Base-by-base conservation (phyloP, 2,797 vertebrate species). In the Syndactyla subalaris region DNA sequence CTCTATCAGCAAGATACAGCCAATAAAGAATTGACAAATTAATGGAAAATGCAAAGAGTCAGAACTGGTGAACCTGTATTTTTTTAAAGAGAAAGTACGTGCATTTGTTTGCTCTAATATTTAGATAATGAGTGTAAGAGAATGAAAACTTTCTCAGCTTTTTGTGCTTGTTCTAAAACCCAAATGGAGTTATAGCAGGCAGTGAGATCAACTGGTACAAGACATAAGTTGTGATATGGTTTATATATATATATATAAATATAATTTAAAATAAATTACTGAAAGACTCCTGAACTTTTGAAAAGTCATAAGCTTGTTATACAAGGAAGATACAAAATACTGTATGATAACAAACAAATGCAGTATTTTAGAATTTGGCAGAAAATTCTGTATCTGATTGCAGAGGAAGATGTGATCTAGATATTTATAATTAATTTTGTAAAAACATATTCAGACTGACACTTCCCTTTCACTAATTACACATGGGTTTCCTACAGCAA, bases 41-140 rank as follows among this genome's bases (percentile, higher is more conserved):
- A 36, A 75, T 38, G 8, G 34, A 43, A 86, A 78, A 75, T 63
- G 29, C 16, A 49, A 52, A 46, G 14, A 79, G 27, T 66, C n/a
- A 57, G 32, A 80, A 71, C 7, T 34, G 17, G 32, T 34, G 59
- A 88, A 27, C 22, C 3, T 3, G 4, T 73, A 49, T 76, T 78
- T 68, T 68, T 66, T 34, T 62, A 72, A 91, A 41, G 36, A 84
- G 70, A 86, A 92, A 89, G 15, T 36, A 78, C n/a, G 70, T 46
- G 43, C 16, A 72, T 89, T 92, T 61, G 51, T 75, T 91, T 68
- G n/a, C 36, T 92, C 80, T 89, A 75, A 90, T 81, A n/a, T 72
- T 94, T 41, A 92, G 65, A 92, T 78, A 89, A 91, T 5, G 19
- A 34, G 26, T 8, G 9, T 54, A 89, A 65, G 14, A 89, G 46